Base-by-base conservation (phyloP, 2,113 vertebrate species). In the Erpornis zantholeuca region DNA sequence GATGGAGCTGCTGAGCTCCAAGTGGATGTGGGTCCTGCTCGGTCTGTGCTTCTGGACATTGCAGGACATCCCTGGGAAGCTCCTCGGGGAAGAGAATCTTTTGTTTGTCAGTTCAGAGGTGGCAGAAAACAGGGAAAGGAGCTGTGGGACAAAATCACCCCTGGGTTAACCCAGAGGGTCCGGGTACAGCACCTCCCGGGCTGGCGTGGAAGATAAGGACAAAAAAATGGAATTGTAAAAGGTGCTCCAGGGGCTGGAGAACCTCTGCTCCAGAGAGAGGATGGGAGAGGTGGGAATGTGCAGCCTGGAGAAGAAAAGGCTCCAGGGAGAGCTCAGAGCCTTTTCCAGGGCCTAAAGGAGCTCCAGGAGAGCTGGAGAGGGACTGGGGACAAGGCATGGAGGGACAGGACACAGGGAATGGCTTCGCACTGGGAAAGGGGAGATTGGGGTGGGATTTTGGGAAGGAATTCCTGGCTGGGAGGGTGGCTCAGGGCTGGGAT, bases 261-360 rank as follows among this genome's bases (percentile, higher is more conserved):
- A 2, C 11, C 42, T 57, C 53, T 57, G 18, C 72, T 60, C 27
- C 38, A n/a, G 33, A 76, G 7, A 3, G 42, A 31, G 54, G 54
- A 22, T 38, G 56, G n/a, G 72, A 76, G 27, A 10, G n/a, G 2
- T 36, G 56, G 53, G 23, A 35, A 3, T 8, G 42, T 36, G 11
- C 54, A 59, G n/a, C 33, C 25, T 59, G 54, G 72, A 76, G 12
- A 49, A 3, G 21, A 3, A 1, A 76, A 76, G 4, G 44, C 0
- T 76, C 28, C 57, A 47, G 45, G 35, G 42, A 40, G 12, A 61
- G 2, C 35, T 77, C 10, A 77, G 45, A 27, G 57, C 16, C 3
- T 28, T 7, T 38, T 7, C 0, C 44, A 77, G 45, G 16, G 2
- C 7, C 57, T 20, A 0, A 38, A 61, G 44, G 16, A 28, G 16